A percentile compares a stretch with the other conserved stretches of the same genome.
Conservation (phyloP, 2,888 invertebrate species). For the Drosophila mimica region DNA sequence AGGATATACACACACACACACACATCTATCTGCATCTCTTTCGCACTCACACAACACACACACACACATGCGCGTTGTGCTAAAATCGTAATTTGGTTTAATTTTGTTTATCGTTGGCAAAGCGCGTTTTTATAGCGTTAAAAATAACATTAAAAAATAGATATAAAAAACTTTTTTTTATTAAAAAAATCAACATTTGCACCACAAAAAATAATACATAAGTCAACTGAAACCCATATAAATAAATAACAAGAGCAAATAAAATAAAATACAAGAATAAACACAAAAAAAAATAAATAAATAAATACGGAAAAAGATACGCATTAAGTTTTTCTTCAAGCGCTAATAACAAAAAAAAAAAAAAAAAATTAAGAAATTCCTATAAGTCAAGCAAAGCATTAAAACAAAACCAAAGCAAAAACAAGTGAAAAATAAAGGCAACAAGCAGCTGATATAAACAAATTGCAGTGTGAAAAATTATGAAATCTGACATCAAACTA, state of each 20-base stretch:
- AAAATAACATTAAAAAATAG: constrained; percentile 14
- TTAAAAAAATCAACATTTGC: constrained; percentile 4
- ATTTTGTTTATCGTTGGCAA: constrained; percentile 33
- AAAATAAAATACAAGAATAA: constrained; percentile 13
- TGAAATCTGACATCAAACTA: constrained; percentile 38
- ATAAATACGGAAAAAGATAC: constrained; percentile 15
- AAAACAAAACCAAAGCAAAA: background rate
- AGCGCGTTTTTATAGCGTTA: constrained; percentile 42
- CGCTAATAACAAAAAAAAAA: background rate
- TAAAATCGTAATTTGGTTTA: constrained; percentile 21
- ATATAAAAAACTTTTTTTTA: background rate
- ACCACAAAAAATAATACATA: background rate
- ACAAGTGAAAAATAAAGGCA: constrained; percentile 1
- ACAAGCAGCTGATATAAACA: constrained; percentile 7
- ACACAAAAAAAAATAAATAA: background rate
- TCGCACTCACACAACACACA: constrained; percentile 1
- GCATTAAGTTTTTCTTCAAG: constrained; percentile 10
- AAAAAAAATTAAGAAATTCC: background rate
- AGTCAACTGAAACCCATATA: background rate
- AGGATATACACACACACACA: background rate
- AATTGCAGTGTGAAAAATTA: constrained; percentile 36
- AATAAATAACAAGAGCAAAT: constrained; percentile 1
- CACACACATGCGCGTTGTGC: background rate
- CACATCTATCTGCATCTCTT: background rate
- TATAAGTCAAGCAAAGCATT: constrained; percentile 25